Conservation (phyloP, 2,113 vertebrate species). For the Dromiciops gliroides region DNA sequence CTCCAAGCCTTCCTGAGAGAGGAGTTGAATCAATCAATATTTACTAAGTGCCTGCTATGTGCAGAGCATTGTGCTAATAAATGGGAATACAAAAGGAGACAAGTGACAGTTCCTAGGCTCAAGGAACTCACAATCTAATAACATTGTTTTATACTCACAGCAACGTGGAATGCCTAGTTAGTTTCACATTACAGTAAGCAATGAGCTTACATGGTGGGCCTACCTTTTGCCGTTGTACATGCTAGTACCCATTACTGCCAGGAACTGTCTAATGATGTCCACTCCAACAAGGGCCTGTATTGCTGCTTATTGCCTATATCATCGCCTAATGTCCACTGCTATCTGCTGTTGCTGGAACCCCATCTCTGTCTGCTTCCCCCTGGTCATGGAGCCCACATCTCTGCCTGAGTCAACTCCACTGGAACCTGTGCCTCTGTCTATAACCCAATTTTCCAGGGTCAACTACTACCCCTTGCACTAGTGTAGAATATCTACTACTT, state of each 20-base stretch:
- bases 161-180: neutral
- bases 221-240: neutral
- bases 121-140: neutral
- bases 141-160: neutral
- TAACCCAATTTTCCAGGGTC: neutral
- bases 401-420: neutral
- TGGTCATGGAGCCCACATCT: no score
- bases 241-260: neutral
- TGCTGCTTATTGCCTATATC: neutral
- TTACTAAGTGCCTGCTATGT: no score
- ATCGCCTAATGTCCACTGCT: neutral
- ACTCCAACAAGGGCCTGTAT: neutral
- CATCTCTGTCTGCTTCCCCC: neutral
- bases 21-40: no score
- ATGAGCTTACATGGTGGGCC: neutral
- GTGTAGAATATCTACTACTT: neutral
- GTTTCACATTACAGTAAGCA: neutral
- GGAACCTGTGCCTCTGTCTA: neutral
- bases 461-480: neutral
- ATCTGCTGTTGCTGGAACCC: neutral
- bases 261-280: no score
- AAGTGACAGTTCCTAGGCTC: no score
- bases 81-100: no score
- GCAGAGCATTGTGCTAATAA: no score
- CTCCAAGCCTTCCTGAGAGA: no score